Base-by-base conservation (phyloP, 2,113 vertebrate species). In the Perca fluviatilis region DNA sequence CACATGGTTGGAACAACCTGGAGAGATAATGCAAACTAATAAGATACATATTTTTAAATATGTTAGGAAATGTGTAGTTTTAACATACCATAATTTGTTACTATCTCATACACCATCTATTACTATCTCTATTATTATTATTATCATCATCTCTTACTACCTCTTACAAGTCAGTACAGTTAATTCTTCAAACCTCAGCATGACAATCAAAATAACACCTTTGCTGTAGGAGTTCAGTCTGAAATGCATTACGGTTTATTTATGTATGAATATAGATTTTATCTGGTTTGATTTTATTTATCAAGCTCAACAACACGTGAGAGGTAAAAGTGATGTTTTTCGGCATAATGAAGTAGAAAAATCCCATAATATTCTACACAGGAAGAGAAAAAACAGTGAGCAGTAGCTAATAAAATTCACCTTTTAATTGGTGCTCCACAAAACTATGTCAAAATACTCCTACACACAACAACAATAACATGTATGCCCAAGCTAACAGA, bases 371-470 rank as follows among this genome's bases (percentile, higher is more conserved):
- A 56, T 63, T 81, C 65, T 67, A 60, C 30, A 67, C 7, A 66
- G 27, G 23, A 56, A 43, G 43, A 62, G n/a, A 81, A 23, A 69
- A 76, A 72, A 56, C 56, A 23, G 30, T 47, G 8, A 66, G 46
- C 6, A 8, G 61, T 43, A 47, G 16, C 16, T 79, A 74, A 82
- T 70, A 7, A 4, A 82, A 83, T 68, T 43, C 63, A 50, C 66
- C 19, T 85, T 43, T 83, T 86, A 79, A 86, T 89, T 84, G 72
- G 78, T 79, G 63, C 63, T 74, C 51, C 49, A 79, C 51, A 77
- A 66, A 81, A 80, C 51, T 53, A 47, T 77, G 79, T 58, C 62
- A 80, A 65, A 87, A 87, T 56, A 57, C 83, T 76, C 73, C 69
- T 70, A 53, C 25, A 74, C 66, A 75, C 67, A 47, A 85, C 51